Conservation (phyloP, 2,113 vertebrate species). For the Rhizomys pruinosus region DNA sequence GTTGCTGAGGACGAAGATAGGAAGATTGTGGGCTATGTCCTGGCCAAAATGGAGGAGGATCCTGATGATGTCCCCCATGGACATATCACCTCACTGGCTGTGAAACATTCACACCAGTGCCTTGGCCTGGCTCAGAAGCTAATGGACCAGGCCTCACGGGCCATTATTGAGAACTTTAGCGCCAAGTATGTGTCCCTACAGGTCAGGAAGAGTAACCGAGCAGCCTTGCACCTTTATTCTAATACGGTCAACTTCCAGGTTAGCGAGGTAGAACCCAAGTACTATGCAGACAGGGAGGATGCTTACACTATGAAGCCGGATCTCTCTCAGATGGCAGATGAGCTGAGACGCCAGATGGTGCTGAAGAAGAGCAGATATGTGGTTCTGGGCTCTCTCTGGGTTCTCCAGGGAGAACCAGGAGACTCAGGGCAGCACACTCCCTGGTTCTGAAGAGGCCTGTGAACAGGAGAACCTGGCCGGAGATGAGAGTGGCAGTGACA, state of each 20-base stretch:
- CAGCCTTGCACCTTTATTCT: background rate
- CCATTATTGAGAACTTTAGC: constrained; percentile 12
- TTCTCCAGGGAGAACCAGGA: background rate
- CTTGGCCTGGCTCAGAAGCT: too few relatives aligned
- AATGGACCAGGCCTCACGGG: too few relatives aligned
- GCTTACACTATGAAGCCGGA: background rate
- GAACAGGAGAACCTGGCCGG: background rate
- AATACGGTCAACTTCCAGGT: constrained; percentile 19
- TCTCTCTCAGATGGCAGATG: background rate
- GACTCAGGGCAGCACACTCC: background rate
- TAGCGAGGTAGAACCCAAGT: background rate
- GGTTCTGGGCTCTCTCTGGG: background rate
- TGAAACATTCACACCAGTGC: too few relatives aligned
- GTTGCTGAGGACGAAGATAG: background rate
- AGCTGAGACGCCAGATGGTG: background rate
- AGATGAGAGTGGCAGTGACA: background rate
- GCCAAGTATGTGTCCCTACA: background rate
- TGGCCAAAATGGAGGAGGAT: too few relatives aligned
- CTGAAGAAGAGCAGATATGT: background rate
- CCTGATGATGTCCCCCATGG: too few relatives aligned
- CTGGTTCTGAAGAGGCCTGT: background rate
- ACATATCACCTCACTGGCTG: too few relatives aligned
- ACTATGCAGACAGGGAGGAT: background rate
- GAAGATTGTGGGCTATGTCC: background rate
- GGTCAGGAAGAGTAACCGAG: constrained; percentile 4